Evolutionary conservation across 1,140 invertebrate genomes (phyloP), one percentile per base, ranked within the genome.

Genomic region (Andrena cerasifolii): DNA sequence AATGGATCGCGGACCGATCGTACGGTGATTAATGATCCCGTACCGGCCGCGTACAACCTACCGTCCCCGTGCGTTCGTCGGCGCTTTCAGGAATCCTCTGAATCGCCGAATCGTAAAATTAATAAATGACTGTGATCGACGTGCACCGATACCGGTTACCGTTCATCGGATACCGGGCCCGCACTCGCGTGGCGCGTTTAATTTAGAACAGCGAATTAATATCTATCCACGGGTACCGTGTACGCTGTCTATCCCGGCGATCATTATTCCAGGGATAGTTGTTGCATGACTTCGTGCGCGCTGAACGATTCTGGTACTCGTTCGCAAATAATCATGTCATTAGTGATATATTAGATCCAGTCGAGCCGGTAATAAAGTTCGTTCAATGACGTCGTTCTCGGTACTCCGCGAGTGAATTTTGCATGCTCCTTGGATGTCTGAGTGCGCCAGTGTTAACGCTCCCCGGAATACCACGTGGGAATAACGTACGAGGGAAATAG

Each of bases 101-200:
- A 84, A 79, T 84, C 82, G 80, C 74, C 80, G 81, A 79, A 79
- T 79, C 80, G 82, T 84, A 79, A 84, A 84, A 84, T 84, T 84
- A 84, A 84, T 84, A 84, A 84, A 83, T 74, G 82, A 83, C 82
- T 77, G 26, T 58, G 73, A 82, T 82, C 79, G 72, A 75, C 79
- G 56, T 10, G 18, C 75, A 70, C 66, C 45, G 72, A 77, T 82
- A 76, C 72, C 76, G 72, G 62, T 80, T 36, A 51, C 58, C 65
- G 79, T 71, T 68, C 80, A 70, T 40, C 14, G 65, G 47, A 58
- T 51, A 67, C 59, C 61, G 58, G 45, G 75, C 16, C 71, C 33
- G 72, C 45, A 2, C 67, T 28, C 65, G 65, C 6, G 40, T 14
- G 4, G 18, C 70, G 33, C 36, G 73, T 54, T 75, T 68, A 75